Evolutionary conservation across 2,113 vertebrate species (phyloP).

Genomic region (Nothobranchius furzeri): DNA sequence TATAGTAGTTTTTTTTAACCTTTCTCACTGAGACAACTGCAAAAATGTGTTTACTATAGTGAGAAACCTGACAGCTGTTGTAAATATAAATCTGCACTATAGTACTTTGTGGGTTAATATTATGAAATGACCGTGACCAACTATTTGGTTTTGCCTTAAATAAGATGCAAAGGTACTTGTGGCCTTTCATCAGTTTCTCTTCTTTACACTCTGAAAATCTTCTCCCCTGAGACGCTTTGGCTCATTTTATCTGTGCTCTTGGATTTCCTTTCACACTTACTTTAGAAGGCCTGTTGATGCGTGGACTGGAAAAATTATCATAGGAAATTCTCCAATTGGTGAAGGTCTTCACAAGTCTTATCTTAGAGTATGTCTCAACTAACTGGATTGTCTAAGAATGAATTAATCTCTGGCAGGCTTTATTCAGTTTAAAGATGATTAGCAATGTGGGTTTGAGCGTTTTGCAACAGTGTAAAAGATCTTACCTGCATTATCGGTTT

Average conservation of each 20-base stretch:
- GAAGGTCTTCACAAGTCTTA: conserved; percentile 44
- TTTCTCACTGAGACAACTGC: too few species aligned
- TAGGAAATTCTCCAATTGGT: conserved; percentile 68
- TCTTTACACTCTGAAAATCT: conserved; percentile 3
- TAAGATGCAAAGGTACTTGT: too few species aligned
- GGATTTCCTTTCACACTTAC: conserved; percentile 26
- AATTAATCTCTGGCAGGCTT: conserved; percentile 43
- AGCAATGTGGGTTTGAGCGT: not conserved
- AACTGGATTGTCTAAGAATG: conserved; percentile 41
- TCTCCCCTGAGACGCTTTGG: conserved; percentile 30
- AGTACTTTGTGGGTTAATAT: not conserved
- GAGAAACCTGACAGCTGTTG: too few species aligned
- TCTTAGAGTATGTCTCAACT: conserved; percentile 60
- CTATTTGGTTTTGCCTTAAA: conserved; percentile 4
- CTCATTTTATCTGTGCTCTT: conserved; percentile 32
- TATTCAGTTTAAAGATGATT: conserved; percentile 25
- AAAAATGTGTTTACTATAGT: too few species aligned
- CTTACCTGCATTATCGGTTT: not conserved
- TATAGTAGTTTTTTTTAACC: too few species aligned
- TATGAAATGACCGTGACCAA: conserved; percentile 22
- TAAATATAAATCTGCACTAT: too few species aligned
- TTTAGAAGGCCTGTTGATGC: conserved; percentile 50
- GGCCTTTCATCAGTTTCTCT: conserved; percentile 12
- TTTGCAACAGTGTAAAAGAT: conserved; percentile 21
- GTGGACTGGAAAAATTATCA: conserved; percentile 57